These are phyloP conservation scores for Salvelinus fontinalis DNA, from an alignment of 2,113 vertebrate species.

Conservation along the genomic window DNA sequence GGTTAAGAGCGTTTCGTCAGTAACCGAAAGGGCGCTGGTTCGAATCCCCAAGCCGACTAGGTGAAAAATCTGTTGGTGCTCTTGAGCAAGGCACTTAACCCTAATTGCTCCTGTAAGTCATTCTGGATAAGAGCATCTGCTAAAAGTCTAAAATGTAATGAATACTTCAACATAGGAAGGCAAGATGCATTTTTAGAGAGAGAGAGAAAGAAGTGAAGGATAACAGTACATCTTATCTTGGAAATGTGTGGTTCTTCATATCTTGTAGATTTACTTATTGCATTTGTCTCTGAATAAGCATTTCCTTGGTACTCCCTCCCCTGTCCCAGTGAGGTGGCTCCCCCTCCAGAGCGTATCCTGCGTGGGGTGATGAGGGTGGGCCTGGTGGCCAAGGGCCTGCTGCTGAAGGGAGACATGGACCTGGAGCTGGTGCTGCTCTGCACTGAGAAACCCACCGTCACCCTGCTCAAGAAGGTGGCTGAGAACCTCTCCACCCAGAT, in stretches of 20 bases:
- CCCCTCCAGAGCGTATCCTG: conserved; percentile 68
- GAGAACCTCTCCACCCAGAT: conserved; percentile 85
- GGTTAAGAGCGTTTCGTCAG: too few species aligned
- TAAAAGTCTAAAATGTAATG: too few species aligned
- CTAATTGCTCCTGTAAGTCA: too few species aligned
- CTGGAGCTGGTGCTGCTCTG: conserved; percentile 92
- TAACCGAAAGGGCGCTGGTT: too few species aligned
- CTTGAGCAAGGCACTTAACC: too few species aligned
- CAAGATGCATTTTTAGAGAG: too few species aligned
- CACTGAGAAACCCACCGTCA: conserved; percentile 85
- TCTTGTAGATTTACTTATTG: not conserved
- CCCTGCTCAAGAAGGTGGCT: conserved; percentile 84
- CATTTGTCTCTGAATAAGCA: not conserved
- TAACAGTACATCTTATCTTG: too few species aligned
- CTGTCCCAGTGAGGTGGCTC: conserved; percentile 17
- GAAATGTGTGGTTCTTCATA: not conserved
- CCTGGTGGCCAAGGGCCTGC: conserved; percentile 90
- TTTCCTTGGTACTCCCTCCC: not conserved
- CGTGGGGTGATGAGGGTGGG: conserved; percentile 92
- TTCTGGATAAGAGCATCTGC: too few species aligned
- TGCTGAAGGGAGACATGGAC: conserved; percentile 91
- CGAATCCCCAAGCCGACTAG: too few species aligned
- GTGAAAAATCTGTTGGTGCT: too few species aligned
- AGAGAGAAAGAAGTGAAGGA: too few species aligned
- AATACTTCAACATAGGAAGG: too few species aligned